phyloP scores from a whole-genome alignment of 2,888 invertebrate genomes.

The Anthophora plumipes region DNA sequence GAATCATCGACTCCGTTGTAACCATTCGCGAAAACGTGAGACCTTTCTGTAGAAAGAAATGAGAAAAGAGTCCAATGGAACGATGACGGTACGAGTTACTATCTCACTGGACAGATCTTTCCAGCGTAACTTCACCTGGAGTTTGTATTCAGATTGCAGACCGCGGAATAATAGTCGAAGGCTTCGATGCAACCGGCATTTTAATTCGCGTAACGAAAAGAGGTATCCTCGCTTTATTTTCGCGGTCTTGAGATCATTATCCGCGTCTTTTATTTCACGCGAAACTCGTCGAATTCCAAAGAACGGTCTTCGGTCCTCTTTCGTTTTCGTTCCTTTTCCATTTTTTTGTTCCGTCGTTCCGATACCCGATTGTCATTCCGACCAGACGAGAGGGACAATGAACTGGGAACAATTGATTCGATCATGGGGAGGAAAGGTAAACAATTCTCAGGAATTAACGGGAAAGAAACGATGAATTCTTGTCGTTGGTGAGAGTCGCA shows the following conservation, averaged over 20 bases:
- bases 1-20: background rate
- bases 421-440: background rate
- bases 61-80: background rate
- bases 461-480: background rate
- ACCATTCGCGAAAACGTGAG: background rate
- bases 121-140: background rate
- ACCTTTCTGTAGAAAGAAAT: background rate
- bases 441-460: background rate
- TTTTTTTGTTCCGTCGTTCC: background rate
- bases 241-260: constrained; percentile 23
- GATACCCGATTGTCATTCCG: constrained; percentile 30
- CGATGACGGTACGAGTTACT: background rate
- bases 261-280: constrained; percentile 25
- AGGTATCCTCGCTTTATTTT: constrained; percentile 33
- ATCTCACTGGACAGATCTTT: constrained; percentile 13
- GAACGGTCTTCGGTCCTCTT: constrained; percentile 49
- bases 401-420: constrained; percentile 14
- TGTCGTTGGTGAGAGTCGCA: background rate
- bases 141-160: constrained; percentile 74
- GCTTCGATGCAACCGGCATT: constrained; percentile 75
- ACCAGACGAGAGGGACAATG: constrained; percentile 18
- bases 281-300: constrained; percentile 49
- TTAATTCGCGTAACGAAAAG: constrained; percentile 66
- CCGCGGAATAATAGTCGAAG: constrained; percentile 69
- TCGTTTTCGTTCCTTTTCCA: constrained; percentile 15